Evolutionary conservation across 2,797 vertebrate species (phyloP), one percentile per base, ranked within the genome.

Genomic region (Crocidura indochinensis): DNA sequence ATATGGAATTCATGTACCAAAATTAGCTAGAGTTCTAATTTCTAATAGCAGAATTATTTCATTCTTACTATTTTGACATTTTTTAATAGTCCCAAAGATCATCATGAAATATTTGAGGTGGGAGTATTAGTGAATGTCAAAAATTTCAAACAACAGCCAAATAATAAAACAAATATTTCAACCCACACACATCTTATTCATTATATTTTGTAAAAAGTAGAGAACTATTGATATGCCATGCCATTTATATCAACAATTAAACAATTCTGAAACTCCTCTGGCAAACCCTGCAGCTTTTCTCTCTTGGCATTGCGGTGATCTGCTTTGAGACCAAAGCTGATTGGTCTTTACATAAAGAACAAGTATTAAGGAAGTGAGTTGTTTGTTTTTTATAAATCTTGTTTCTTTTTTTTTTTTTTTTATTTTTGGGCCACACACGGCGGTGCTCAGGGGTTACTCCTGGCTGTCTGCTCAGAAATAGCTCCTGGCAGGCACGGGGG

Each of bases 131-230:
- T 2, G 38, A 95, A 94, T 96, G 90, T 69, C 84, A 92, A 90
- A 94, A 93, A 95, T 94, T 94, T 76, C 91, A 71, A 69, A 68
- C 24, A 87, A 93, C 73, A 91, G 92, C 82, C 81, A 95, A 94
- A 84, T 93, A 91, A 94, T 93, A 94, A 93, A 96, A 95, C 78
- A 95, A 85, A 75, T 93, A 95, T 91, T 95, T 93, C 94, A 94
- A 95, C 86, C 87, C 92, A 60, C 88, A 94, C 84, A 91, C 64
- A 95, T 71, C 96, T 87, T 85, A 94, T 90, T 96, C 85, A 95
- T 96, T 97, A 91, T 73, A 84, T 44, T 86, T 73, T 90, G 78
- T 68, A 92, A 90, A 94, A 6, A 60, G 83, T 71, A 53, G 31
- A 92, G 72, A 82, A 80, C 27, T 83, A 75, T 94, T 92, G 87